phyloP scores from a whole-genome alignment of 2,888 invertebrate genomes.

The Pristionchus maxplancki region DNA sequence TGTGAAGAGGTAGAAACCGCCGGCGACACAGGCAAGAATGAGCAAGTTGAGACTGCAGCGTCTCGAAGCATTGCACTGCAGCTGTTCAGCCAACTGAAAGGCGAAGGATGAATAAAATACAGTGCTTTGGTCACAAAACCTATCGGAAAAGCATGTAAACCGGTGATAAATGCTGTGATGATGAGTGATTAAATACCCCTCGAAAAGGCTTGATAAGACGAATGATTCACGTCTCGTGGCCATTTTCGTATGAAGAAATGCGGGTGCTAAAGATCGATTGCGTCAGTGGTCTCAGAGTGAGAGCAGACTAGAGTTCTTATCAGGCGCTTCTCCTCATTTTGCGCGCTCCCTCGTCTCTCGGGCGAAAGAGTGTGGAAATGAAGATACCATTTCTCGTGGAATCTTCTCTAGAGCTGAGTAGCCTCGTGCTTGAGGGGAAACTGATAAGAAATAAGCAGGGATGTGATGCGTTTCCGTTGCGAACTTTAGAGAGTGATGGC shows the following conservation, averaged over 20 bases:
- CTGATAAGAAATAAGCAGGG: background rate
- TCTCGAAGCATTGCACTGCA: background rate
- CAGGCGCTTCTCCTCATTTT: too few relatives aligned
- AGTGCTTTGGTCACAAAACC: background rate
- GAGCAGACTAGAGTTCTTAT: background rate
- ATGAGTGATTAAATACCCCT: background rate
- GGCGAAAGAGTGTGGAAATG: too few relatives aligned
- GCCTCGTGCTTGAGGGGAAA: background rate
- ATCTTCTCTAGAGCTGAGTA: too few relatives aligned
- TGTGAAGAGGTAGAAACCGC: background rate
- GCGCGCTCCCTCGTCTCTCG: too few relatives aligned
- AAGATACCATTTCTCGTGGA: too few relatives aligned
- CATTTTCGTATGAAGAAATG: background rate
- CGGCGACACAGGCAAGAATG: background rate
- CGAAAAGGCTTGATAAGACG: background rate
- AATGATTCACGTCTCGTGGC: background rate
- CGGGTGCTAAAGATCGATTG: background rate
- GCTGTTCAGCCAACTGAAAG: background rate
- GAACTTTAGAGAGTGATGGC: background rate
- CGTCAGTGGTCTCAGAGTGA: background rate
- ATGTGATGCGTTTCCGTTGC: background rate
- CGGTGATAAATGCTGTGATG: too few relatives aligned
- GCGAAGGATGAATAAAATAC: background rate
- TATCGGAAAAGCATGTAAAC: background rate
- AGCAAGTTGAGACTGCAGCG: background rate